Evolutionary conservation across 2,113 vertebrate species (phyloP), one percentile per base, ranked within the genome.

Genomic region (Calonectris borealis): DNA sequence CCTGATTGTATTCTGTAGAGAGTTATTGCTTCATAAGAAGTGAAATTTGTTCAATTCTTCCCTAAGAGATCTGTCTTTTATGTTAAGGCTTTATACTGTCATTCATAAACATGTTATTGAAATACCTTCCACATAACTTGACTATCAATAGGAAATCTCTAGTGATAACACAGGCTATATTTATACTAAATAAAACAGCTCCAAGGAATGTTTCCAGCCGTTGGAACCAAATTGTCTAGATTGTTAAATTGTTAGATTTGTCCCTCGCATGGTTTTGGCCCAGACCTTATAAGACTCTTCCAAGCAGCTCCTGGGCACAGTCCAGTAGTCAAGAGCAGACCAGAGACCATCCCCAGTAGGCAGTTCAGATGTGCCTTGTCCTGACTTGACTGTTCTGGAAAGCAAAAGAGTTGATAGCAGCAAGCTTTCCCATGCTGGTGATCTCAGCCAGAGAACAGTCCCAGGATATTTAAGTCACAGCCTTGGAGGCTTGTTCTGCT

Each of bases 81-180:
- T 87, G 57, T 88, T 77, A 90, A 42, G 40, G 32, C 27, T 95
- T 75, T 89, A 61, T 88, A 22, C 22, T 78, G 51, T 77, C 83
- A 70, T 83, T 90, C 55, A 75, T 88, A 90, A 94, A 18, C 38
- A 71, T 40, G 57, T 65, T 49, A 87, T 80, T 90, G 80, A 86
- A 96, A 86, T 69, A 93, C n/a, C 31, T 95, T 88, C 72, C n/a
- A 34, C 7, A 4, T 75, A 88, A 71, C 66, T 90, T 69, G 44
- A 48, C 52, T 86, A 65, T 89, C 83, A 94, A 87, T 93, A 91
- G 44, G 31, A 93, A 80, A 88, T 83, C 88, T 85, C 87, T 85
- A 57, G 65, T 85, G 94, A 85, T 54, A 80, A 93, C 54, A 84
- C 3, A 27, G 10, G 25, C 58, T 94, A 32, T 73, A 76, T 86